phyloP scores from a whole-genome alignment of 2,888 invertebrate species.

The Metalampra italica region DNA sequence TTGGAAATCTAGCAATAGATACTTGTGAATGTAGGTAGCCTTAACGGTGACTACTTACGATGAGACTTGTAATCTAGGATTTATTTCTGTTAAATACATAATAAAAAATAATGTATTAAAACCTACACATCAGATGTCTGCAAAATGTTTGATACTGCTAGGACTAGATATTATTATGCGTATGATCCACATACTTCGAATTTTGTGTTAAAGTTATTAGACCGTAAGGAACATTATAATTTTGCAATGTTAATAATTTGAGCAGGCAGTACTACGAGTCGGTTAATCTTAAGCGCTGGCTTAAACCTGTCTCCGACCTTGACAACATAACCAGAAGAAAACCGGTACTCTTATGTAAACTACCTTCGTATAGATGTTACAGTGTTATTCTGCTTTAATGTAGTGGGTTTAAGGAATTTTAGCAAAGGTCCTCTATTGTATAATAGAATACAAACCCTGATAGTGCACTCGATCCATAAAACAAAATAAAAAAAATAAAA shows the following conservation, averaged over 20 bases:
- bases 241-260: constrained; percentile 8
- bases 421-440: too few relatives aligned
- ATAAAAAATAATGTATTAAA: too few relatives aligned
- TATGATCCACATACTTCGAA: neutral
- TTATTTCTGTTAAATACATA: too few relatives aligned
- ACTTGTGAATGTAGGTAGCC: too few relatives aligned
- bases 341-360: constrained; percentile 40
- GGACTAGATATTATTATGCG: neutral
- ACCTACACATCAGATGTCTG: too few relatives aligned
- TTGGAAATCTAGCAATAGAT: too few relatives aligned
- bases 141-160: neutral
- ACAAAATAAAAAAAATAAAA: too few relatives aligned
- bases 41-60: too few relatives aligned
- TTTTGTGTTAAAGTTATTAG: neutral
- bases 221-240: constrained; percentile 2
- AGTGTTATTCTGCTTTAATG: neutral
- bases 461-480: too few relatives aligned
- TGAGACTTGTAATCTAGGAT: too few relatives aligned
- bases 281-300: constrained; percentile 9
- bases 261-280: neutral
- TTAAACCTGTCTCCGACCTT: constrained; percentile 65
- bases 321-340: constrained; percentile 28
- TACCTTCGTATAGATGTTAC: constrained; percentile 5
- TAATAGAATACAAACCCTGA: too few relatives aligned
- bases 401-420: too few relatives aligned